Conservation (phyloP, 1,140 invertebrate species). For the Chironomus striatipennis region DNA sequence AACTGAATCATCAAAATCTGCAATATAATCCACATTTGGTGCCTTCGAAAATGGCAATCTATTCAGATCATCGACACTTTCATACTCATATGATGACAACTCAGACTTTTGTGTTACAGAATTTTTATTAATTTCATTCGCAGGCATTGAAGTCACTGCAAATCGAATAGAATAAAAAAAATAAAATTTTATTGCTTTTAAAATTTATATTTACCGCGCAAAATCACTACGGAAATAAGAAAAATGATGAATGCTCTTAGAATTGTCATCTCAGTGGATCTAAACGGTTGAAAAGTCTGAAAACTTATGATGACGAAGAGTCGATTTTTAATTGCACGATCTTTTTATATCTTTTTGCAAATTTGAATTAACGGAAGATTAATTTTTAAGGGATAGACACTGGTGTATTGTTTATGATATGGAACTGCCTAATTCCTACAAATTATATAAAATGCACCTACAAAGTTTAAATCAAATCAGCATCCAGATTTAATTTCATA, state of each 20-base stretch:
- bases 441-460: too few species aligned
- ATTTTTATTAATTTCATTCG: background rate
- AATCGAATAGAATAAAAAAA: background rate
- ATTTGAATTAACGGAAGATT: too few species aligned
- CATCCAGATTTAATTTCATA: too few species aligned
- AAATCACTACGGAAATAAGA: background rate
- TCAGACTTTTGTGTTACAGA: background rate
- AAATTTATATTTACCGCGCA: conserved; percentile 21
- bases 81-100: background rate
- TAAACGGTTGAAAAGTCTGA: background rate
- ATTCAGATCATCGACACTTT: background rate
- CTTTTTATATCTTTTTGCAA: too few species aligned
- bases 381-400: too few species aligned
- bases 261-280: background rate
- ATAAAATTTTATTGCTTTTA: background rate
- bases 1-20: conserved; percentile 19
- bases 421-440: too few species aligned
- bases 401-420: too few species aligned
- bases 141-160: conserved; percentile 12
- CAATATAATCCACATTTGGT: background rate
- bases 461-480: too few species aligned
- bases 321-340: background rate
- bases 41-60: background rate
- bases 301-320: background rate
- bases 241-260: background rate